Evolutionary conservation across 2,888 invertebrate genomes (phyloP), one percentile per base, ranked within the genome.

Genomic region (Hypomecis atomaria): DNA sequence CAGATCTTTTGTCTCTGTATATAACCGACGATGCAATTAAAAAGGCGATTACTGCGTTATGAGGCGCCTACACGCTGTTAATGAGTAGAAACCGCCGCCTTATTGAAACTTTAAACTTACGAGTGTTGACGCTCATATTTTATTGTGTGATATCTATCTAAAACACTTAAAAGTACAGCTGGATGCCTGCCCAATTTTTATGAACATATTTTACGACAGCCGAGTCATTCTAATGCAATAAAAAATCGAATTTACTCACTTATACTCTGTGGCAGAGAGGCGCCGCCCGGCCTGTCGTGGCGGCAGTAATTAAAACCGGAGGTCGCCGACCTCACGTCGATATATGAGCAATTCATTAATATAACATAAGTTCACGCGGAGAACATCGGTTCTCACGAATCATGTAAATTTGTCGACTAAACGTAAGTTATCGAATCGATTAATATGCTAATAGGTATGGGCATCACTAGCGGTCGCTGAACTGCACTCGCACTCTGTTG

Each of bases 401-500:
- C 90, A 92, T 91, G 90, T 91, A 91, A 92, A 92, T 92, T 90
- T 89, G 91, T 91, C 88, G 90, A 91, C 90, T 87, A 85, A 89
- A 90, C 89, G 89, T 88, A 90, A 91, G 86, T 91, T 92, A 91
- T 91, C 89, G 88, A 88, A 90, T 92, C 90, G 90, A 92, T 92
- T 92, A 92, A 90, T 92, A 92, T 92, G 92, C 87, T 87, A 91
- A 92, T 92, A 81, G 84, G 78, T 82, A 82, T 84, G 86, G 85
- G 83, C 91, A 91, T 90, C 92, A 88, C 91, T 89, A 89, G 87
- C 62, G 92, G 91, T 90, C 91, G 90, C 75, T 88, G 91, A 91
- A 88, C 91, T 79, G 79, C 78, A 78, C 82, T 88, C 86, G 86
- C 84, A 78, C 84, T 82, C 79, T 84, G 84, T 81, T 85, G 90